Conservation (phyloP, 1,140 invertebrate genomes). For the Lordiphosa clarofinis region DNA sequence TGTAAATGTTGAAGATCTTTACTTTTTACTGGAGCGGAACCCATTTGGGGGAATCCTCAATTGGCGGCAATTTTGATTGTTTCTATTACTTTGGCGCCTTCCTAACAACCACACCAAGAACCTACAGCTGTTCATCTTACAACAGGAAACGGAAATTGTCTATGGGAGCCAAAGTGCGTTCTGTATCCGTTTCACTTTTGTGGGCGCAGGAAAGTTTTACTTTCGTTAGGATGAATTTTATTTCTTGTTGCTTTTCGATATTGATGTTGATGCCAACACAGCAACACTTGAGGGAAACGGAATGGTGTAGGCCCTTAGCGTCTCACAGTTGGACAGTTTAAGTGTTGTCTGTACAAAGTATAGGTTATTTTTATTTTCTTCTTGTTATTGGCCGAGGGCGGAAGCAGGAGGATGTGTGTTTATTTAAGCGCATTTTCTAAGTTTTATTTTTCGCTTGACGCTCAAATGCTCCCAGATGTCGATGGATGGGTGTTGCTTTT, state of each 20-base stretch:
- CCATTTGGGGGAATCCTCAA: slow-evolving; percentile 14
- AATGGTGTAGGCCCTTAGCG: slow-evolving; percentile 16
- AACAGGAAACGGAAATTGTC: slow-evolving; percentile 75
- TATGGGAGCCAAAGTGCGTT: slow-evolving; percentile 50
- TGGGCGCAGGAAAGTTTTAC: slow-evolving; percentile 36
- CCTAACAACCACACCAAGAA: slow-evolving; percentile 13
- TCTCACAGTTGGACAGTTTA: slow-evolving; percentile 64
- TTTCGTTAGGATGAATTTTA: slow-evolving; percentile 27
- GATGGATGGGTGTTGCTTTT: no score
- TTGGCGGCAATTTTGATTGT: slow-evolving; percentile 53
- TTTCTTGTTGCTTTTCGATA: slow-evolving; percentile 38
- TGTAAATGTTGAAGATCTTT: background rate
- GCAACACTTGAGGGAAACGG: slow-evolving; percentile 28
- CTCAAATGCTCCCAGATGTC: background rate
- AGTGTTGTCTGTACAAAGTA: slow-evolving; percentile 35
- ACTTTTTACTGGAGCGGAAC: background rate
- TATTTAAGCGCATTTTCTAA: slow-evolving; percentile 22
- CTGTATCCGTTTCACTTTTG: slow-evolving; percentile 27
- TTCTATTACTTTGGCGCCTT: slow-evolving; percentile 44
- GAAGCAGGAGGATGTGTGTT: background rate
- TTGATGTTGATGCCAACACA: slow-evolving; percentile 5
- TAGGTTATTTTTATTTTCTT: slow-evolving; percentile 28
- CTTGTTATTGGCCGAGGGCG: background rate
- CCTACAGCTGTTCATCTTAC: slow-evolving; percentile 58
- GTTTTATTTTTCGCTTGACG: slow-evolving; percentile 8